These are phyloP conservation scores for Antechinus stuartii DNA, from an alignment of 2,113 vertebrate genomes.

Conservation along the genomic window DNA sequence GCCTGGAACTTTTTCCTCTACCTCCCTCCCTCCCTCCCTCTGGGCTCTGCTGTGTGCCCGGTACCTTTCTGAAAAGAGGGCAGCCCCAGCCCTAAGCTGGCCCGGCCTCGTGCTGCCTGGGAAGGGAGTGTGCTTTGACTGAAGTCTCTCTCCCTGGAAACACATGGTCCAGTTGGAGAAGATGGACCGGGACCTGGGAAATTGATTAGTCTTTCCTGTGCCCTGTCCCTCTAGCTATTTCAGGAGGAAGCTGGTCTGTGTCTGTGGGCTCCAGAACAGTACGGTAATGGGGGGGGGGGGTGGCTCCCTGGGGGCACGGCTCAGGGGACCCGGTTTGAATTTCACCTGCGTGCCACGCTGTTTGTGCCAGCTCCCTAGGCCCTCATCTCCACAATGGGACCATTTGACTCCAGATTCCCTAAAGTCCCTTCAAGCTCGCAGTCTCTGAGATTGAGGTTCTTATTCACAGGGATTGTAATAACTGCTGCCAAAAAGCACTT, in stretches of 20 bases:
- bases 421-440: neutral
- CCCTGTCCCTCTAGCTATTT: neutral
- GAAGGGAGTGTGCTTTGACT: neutral
- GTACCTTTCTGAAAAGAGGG: neutral
- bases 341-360: neutral
- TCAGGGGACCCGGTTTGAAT: neutral
- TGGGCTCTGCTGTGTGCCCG: neutral
- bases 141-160: neutral
- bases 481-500: neutral
- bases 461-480: neutral
- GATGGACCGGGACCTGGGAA: neutral
- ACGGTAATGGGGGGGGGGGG: no score
- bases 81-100: no score
- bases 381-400: neutral
- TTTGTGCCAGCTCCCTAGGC: neutral
- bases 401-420: neutral
- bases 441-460: neutral
- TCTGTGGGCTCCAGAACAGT: neutral
- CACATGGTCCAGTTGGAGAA: neutral
- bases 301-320: no score
- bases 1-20: neutral
- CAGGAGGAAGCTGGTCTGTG: neutral
- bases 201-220: neutral
- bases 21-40: no score
- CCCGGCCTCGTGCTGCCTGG: neutral